Evolutionary conservation across 2,888 invertebrate genomes (phyloP).

Genomic region (Orchesella flavescens): DNA sequence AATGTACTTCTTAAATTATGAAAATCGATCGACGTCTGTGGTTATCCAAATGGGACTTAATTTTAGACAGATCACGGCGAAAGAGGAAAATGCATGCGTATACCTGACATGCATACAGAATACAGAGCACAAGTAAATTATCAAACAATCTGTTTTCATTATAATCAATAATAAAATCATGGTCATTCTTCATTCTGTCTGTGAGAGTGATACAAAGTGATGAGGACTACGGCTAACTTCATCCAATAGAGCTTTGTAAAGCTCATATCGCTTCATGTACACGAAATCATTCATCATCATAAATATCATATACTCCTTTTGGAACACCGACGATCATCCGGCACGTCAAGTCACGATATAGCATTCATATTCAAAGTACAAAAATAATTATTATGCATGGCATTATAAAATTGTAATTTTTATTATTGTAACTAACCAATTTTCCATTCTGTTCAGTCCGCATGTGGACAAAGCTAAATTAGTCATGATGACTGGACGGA

Average conservation of each 20-base stretch:
- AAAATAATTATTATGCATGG: too few species aligned
- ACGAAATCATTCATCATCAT: slow-evolving; percentile 28
- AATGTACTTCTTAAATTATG: too few species aligned
- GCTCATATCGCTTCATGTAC: slow-evolving; percentile 5
- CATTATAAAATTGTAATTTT: slow-evolving; percentile 38
- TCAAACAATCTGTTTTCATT: not conserved
- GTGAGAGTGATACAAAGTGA: not conserved
- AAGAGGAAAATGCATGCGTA: too few species aligned
- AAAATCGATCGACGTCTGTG: too few species aligned
- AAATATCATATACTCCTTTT: not conserved
- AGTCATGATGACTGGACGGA: slow-evolving; percentile 55
- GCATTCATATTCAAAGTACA: not conserved
- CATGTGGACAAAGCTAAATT: slow-evolving; percentile 43
- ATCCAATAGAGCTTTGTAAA: slow-evolving; percentile 44
- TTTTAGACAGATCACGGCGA: too few species aligned
- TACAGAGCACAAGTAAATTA: not conserved
- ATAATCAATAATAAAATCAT: not conserved
- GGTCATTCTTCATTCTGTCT: not conserved
- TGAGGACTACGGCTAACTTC: slow-evolving; percentile 42
- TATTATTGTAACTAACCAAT: slow-evolving; percentile 24
- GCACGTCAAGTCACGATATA: too few species aligned
- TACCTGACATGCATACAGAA: too few species aligned
- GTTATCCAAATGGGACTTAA: too few species aligned
- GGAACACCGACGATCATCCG: not conserved
- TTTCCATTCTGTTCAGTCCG: not conserved